Base-by-base conservation (phyloP, 2,113 vertebrate genomes). In the Silurus meridionalis region DNA sequence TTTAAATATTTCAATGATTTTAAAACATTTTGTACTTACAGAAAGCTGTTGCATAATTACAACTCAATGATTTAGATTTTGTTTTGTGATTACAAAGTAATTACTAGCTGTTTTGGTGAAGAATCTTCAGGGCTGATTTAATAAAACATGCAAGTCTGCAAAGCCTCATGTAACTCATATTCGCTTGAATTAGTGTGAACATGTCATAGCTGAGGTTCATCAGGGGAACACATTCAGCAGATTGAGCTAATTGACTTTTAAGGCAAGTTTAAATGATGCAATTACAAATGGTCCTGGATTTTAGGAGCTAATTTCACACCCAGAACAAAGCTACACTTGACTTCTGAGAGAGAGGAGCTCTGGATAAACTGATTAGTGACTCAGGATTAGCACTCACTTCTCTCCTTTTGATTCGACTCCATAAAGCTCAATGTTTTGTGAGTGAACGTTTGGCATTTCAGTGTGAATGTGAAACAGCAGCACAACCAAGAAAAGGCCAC, bases 381-480 rank as follows among this genome's bases (percentile, higher is more conserved):
- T 21, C 55, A 50, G 57, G 28, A 58, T 52, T 17, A 75, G 14
- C 1, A 15, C 37, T 64, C 69, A 61, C 71, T 88, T 77, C 71
- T 58, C 66, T 69, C 25, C 60, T 8, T 25, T 67, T 23, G 25
- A 61, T 50, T 28, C 53, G 48, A 28, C 50, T 53, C 71, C 57
- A 72, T 72, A 64, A 78, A 85, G 37, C 69, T 84, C 19, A 7
- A 46, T 57, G 71, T 86, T 86, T 87, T 85, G 37, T 37, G 53
- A 83, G n/a, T 37, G 0, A 81, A 88, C 83, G 58, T 79, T 25
- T 88, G 83, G 79, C 89, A 82, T 88, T 90, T 90, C 8, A 6
- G 48, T 53, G 58, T 0, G 64, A 17, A 37, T 67, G 63, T 86
- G 63, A 83, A 80, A 85, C 55, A 79, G 82, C 50, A 64, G 23